Base-by-base conservation (phyloP, 2,888 invertebrate species). In the Meta bourneti region DNA sequence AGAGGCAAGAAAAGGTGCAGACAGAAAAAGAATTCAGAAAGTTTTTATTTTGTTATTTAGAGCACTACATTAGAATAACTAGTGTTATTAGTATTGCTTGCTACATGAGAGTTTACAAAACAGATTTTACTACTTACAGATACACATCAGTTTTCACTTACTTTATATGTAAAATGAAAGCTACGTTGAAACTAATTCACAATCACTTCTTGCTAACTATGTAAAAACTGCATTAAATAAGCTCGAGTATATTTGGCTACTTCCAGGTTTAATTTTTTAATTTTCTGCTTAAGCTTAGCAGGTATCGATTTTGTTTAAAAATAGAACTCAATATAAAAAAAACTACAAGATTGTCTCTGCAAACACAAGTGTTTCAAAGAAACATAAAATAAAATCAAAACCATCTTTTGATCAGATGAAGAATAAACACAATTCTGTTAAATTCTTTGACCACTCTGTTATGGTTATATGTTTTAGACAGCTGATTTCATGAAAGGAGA, bases 91-190 rank as follows among this genome's bases (percentile, higher is more conserved):
- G 70, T 52, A 86, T 86, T 78, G 78, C 91, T 91, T 91, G 91
- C 91, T 91, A 91, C 91, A 91, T 91, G 91, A 91, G 91, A 91
- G 91, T 70, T 78, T 54, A 91, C 81, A 91, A 79, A 79, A 79
- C 19, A 77, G 9, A 16, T 49, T 48, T 84, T 74, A 61, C 61
- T 84, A 71, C 70, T 16, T 61, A 61, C 61, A 61, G 61, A 61
- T 34, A 34, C 34, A 34, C 34, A 34, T 34, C 34, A 34, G 34
- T 61, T 61, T 6, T 13, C 61, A 61, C 13, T 61, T 61, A 61
- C 13, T 61, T 61, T 16, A 61, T 61, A 16, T 16, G 61, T 61
- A 61, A 61, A 61, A 61, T 61, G 11, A 61, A 61, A 61, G 11
- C 61, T 61, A 61, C 4, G 61, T 61, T 16, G 16, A 61, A 61